Percentiles rank a stretch among this genome's conserved stretches.
Conservation (phyloP, 2,113 vertebrate species). For the Porphyrio hochstetteri region DNA sequence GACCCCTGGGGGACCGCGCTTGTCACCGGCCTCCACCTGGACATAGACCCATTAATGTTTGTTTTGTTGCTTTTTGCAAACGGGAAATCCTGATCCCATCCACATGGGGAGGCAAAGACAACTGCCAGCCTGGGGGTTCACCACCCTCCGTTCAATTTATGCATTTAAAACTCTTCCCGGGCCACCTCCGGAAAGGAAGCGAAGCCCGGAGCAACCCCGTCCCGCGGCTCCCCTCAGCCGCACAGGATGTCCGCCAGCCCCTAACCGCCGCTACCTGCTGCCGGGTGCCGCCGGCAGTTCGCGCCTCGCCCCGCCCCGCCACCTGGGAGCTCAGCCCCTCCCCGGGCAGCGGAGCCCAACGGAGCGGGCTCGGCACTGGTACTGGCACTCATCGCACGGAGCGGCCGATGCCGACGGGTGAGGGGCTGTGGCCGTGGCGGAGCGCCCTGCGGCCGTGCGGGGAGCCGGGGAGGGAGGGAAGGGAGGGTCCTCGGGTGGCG, state of each 20-base stretch:
- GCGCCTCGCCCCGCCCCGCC: not conserved
- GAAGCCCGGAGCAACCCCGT: not conserved
- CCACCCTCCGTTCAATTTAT: fast-evolving
- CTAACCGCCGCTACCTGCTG: not conserved
- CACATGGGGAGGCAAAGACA: too few species aligned
- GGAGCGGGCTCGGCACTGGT: not conserved
- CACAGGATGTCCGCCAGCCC: not conserved
- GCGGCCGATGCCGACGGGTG: not conserved
- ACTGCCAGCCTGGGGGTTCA: fast-evolving
- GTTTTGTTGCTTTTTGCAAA: not conserved
- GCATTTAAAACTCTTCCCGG: not conserved
- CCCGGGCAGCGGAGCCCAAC: too few species aligned
- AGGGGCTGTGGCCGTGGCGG: not conserved
- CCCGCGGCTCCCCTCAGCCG: not conserved
- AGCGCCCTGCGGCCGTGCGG: not conserved
- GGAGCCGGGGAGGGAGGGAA: not conserved
- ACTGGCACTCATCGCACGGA: not conserved
- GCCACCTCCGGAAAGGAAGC: too few species aligned
- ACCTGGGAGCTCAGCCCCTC: not conserved
- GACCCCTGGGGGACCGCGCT: too few species aligned
- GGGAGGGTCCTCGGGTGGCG: not conserved
- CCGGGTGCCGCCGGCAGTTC: not conserved
- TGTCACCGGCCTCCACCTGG: too few species aligned
- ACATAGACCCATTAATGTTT: too few species aligned
- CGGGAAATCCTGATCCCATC: not conserved